phyloP scores from a whole-genome alignment of 2,113 vertebrate species.

The Passer montanus region DNA sequence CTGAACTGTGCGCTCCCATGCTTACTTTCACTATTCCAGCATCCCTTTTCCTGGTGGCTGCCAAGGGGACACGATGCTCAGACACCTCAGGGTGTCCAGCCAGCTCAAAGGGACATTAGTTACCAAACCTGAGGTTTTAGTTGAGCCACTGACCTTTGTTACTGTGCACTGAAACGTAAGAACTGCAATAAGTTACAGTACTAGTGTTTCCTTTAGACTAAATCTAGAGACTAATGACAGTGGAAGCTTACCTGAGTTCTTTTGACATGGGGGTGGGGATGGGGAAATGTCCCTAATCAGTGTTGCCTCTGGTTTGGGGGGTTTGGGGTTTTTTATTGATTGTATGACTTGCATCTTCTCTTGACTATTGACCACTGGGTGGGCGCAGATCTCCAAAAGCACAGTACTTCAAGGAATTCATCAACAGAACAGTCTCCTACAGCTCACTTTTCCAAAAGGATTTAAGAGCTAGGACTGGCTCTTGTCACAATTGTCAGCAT shows the following conservation, averaged over 20 bases:
- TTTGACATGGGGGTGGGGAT: background rate
- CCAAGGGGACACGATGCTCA: background rate
- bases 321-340: background rate
- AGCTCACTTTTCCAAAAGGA: background rate
- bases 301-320: background rate
- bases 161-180: constrained; percentile 35
- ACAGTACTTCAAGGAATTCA: background rate
- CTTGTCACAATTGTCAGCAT: background rate
- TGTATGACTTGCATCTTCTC: background rate
- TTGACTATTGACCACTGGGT: background rate
- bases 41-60: background rate
- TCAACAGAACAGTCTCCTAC: background rate
- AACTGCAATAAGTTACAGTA: constrained; percentile 24
- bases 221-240: background rate
- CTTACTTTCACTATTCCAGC: background rate
- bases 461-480: background rate
- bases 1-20: background rate
- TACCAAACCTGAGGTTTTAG: background rate
- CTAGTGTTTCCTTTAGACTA: background rate
- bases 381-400: background rate
- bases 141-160: background rate
- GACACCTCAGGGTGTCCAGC: background rate
- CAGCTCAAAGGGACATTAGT: background rate
- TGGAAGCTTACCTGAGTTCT: background rate
- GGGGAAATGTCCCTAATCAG: background rate